Base-by-base conservation (phyloP, 2,797 vertebrate genomes). In the Propithecus perrieri region DNA sequence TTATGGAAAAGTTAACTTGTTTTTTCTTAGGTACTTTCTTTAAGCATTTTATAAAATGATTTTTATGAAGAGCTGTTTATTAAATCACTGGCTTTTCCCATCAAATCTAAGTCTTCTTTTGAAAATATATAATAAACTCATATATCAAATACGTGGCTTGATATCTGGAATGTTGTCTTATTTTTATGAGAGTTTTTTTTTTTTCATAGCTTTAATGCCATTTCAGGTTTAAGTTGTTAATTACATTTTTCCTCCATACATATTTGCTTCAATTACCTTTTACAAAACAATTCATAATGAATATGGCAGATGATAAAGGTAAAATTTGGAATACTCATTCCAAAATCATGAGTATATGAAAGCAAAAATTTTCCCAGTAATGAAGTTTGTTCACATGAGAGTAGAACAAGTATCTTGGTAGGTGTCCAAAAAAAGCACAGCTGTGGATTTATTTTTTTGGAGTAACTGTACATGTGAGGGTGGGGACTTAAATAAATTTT, bases 351-450 rank as follows among this genome's bases (percentile, higher is more conserved):
- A 97, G 33, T 97, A 41, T 41, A 81, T 97, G 75, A 84, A 97
- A 91, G 41, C 90, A 76, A 7, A 95, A 87, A 10, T 85, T 91
- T 97, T 93, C 71, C 53, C 65, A 89, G 3, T 94, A 41, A 91
- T 50, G 43, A 75, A 75, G 46, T 89, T 96, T 96, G 24, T 94
- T 89, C 97, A 92, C 91, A 94, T 95, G 84, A 65, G 90, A 50
- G 95, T 97, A 85, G 85, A 98, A 91, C 91, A 98, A 97, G 84
- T 91, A 94, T 95, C 76, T 96, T 96, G 74, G 91, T 96, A 57
- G 72, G 61, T 93, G 97, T 98, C 98, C 98, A 98, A 97, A 96
- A 95, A 96, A 95, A 98, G 95, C 97, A 98, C 98, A 97, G 98
- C 98, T 98, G 98, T 98, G 96, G 75, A 71, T 92, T 98, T 98